Conservation (phyloP, 2,888 invertebrate species). For the Chaetogeoica ovagalla region DNA sequence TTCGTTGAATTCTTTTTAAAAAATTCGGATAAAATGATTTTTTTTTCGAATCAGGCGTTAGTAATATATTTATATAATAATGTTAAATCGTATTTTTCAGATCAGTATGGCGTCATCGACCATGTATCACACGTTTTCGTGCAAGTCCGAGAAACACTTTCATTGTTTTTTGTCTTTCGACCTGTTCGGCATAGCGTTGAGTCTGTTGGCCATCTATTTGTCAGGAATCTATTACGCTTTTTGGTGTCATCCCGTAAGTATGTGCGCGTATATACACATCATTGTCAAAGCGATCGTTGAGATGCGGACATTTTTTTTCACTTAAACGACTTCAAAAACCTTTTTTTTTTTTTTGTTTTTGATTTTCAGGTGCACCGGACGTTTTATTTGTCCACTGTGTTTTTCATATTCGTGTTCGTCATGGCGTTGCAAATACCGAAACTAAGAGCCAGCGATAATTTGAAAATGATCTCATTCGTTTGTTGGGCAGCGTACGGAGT, state of each 20-base stretch:
- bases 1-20: too few relatives aligned
- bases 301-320: too few relatives aligned
- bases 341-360: too few relatives aligned
- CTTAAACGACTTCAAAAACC: too few relatives aligned
- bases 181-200: constrained; percentile 89
- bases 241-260: constrained; percentile 86
- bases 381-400: constrained; percentile 81
- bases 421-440: constrained; percentile 79
- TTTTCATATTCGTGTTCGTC: constrained; percentile 77
- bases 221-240: constrained; percentile 96
- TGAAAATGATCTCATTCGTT: constrained; percentile 79
- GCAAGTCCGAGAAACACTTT: constrained; percentile 84
- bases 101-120: constrained; percentile 91
- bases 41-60: too few relatives aligned
- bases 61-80: neutral
- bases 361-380: constrained; percentile 58
- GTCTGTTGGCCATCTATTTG: constrained; percentile 89
- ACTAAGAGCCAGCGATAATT: constrained; percentile 70
- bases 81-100: constrained; percentile 62
- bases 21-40: too few relatives aligned
- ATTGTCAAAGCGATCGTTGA: too few relatives aligned
- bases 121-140: constrained; percentile 91
- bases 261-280: too few relatives aligned
- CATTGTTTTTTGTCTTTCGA: constrained; percentile 86
- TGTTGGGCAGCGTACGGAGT: constrained; percentile 89